phyloP scores from a whole-genome alignment of 1,140 invertebrate genomes.

The Drosophila murphyi region DNA sequence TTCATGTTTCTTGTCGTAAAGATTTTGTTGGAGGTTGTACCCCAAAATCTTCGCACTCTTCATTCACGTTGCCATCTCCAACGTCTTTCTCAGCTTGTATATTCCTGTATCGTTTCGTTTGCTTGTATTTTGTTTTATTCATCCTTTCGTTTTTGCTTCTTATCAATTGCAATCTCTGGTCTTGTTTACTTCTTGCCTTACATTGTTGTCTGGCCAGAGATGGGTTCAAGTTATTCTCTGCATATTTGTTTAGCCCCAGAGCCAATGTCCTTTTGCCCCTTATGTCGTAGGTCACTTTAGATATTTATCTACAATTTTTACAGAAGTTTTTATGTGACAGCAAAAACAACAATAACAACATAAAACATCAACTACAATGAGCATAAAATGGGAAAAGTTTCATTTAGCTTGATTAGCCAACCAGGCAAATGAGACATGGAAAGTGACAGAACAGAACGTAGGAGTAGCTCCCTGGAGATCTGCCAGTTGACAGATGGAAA shows the following conservation, averaged over 20 bases:
- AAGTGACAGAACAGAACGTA: not conserved
- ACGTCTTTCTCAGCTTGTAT: constrained; percentile 4
- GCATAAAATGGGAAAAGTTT: constrained; percentile 46
- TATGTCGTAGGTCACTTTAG: constrained; percentile 19
- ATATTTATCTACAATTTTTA: constrained; percentile 47
- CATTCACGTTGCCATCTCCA: constrained; percentile 34
- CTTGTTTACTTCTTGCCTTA: constrained; percentile 14
- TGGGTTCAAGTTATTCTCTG: constrained; percentile 28
- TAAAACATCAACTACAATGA: constrained; percentile 19
- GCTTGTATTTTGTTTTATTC: not conserved
- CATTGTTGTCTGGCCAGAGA: constrained; percentile 36
- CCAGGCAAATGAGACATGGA: constrained; percentile 2
- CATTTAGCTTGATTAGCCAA: constrained; percentile 43
- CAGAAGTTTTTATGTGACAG: constrained; percentile 31
- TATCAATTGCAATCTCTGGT: constrained; percentile 34
- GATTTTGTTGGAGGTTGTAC: not conserved
- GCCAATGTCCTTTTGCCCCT: constrained; percentile 27
- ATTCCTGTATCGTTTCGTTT: not conserved
- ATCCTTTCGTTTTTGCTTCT: constrained; percentile 27
- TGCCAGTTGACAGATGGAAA: constrained; percentile 19
- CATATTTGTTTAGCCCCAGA: constrained; percentile 19
- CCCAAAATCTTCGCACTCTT: too few species aligned
- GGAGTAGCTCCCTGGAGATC: constrained; percentile 13
- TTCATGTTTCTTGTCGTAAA: not conserved
- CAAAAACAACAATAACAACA: constrained; percentile 8